phyloP scores from a whole-genome alignment of 2,888 invertebrate species.

The Thyatira batis region DNA sequence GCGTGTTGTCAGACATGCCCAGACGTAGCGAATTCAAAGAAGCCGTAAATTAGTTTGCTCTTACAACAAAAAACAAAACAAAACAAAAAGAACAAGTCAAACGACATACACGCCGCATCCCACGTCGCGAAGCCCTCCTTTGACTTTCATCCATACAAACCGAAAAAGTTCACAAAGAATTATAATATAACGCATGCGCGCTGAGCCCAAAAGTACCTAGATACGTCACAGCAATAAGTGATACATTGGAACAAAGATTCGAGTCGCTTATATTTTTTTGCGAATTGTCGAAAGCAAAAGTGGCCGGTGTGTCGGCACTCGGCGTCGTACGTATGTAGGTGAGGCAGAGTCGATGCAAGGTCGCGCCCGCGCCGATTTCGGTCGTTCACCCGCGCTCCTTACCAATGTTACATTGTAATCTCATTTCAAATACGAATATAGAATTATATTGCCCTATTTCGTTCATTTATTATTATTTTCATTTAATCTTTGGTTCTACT shows the following conservation, averaged over 20 bases:
- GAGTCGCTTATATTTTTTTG: slow-evolving; percentile 60
- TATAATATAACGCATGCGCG: background rate
- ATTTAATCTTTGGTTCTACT: slow-evolving; percentile 4
- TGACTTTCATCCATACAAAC: background rate
- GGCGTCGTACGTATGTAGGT: slow-evolving; percentile 79
- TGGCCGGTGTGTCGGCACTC: slow-evolving; percentile 67
- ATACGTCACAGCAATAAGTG: slow-evolving; percentile 16
- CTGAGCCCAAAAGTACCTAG: slow-evolving; percentile 11
- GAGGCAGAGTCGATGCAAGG: slow-evolving; percentile 75
- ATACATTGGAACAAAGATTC: slow-evolving; percentile 32
- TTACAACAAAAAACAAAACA: background rate
- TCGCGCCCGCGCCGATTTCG: slow-evolving; percentile 80
- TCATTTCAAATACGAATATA: slow-evolving; percentile 38
- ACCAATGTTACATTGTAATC: slow-evolving; percentile 48
- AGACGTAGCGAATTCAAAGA: background rate
- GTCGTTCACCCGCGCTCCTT: slow-evolving; percentile 69
- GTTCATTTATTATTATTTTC: slow-evolving; percentile 11
- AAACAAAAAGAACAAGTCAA: background rate
- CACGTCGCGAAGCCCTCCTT: background rate
- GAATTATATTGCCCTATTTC: slow-evolving; percentile 14
- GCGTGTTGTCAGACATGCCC: background rate
- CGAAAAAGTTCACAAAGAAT: background rate
- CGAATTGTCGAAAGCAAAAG: slow-evolving; percentile 80
- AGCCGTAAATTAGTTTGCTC: background rate
- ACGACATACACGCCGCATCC: background rate